A percentile compares a stretch with the other conserved stretches of the same genome.
Evolutionary conservation across 2,797 vertebrate species (phyloP).

Genomic region (Acanthurus leucopareius): DNA sequence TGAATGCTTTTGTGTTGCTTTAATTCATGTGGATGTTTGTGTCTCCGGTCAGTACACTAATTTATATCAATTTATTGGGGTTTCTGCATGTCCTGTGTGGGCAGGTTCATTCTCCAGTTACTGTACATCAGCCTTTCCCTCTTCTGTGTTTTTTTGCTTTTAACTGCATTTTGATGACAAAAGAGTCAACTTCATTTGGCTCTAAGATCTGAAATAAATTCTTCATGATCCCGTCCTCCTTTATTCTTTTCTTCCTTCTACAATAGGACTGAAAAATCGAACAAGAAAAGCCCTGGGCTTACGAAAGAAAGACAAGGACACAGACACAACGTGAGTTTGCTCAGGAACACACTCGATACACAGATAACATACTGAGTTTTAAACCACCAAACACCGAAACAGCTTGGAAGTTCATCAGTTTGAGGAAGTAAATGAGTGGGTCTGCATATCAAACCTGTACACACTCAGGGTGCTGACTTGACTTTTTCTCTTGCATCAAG

Average conservation of each 20-base stretch:
- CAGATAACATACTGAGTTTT: background rate
- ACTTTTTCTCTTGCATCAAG: background rate
- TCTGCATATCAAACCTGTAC: background rate
- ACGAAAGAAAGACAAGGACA: constrained; percentile 97
- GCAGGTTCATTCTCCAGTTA: background rate
- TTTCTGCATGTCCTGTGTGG: constrained; percentile 33
- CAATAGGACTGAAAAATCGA: constrained; percentile 96
- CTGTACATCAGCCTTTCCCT: constrained; percentile 22
- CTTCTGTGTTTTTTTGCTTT: constrained; percentile 36
- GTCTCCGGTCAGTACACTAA: constrained; percentile 23
- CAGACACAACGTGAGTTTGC: constrained; percentile 93
- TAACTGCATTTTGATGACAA: constrained; percentile 47
- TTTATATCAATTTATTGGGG: constrained; percentile 26
- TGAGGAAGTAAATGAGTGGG: background rate
- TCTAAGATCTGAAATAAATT: constrained; percentile 28
- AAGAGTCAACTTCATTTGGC: constrained; percentile 22
- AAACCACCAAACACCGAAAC: background rate
- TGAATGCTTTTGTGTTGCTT: constrained; percentile 35
- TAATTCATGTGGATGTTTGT: constrained; percentile 34
- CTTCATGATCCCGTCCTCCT: constrained; percentile 23
- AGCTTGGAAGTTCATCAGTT: background rate
- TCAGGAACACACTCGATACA: background rate
- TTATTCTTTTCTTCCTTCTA: constrained; percentile 1
- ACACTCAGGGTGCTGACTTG: background rate
- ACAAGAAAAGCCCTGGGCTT: constrained; percentile 97